Conservation (phyloP, 1,140 invertebrate species). For the Solen grandis region DNA sequence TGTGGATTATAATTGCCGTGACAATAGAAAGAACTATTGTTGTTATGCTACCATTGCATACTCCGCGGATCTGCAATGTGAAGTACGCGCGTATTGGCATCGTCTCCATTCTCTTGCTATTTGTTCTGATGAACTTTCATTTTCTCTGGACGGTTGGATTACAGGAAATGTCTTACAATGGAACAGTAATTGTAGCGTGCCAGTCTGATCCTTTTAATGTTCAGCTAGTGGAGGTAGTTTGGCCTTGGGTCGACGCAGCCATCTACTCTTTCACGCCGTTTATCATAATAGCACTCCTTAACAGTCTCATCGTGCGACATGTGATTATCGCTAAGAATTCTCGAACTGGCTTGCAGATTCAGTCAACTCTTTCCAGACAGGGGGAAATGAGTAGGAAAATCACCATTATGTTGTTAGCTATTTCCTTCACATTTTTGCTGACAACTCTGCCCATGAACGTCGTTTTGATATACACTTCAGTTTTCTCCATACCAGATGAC, state of each 20-base stretch:
- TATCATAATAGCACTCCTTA: constrained; percentile 68
- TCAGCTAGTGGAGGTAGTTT: constrained; percentile 59
- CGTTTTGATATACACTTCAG: constrained; percentile 67
- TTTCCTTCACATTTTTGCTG: constrained; percentile 78
- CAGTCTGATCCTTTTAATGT: constrained; percentile 38
- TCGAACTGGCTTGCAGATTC: constrained; percentile 2
- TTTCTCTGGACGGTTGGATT: constrained; percentile 71
- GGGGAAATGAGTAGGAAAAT: constrained; percentile 67
- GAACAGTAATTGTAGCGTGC: constrained; percentile 47
- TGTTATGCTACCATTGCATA: constrained; percentile 75
- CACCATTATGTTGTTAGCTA: constrained; percentile 77
- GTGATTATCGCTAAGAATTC: constrained; percentile 43
- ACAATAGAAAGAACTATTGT: constrained; percentile 79
- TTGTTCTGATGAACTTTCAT: constrained; percentile 71
- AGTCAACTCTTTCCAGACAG: constrained; percentile 5
- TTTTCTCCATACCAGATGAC: constrained; percentile 55
- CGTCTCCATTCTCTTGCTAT: constrained; percentile 51
- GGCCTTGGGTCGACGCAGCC: constrained; percentile 75
- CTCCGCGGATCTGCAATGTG: constrained; percentile 71
- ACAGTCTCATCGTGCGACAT: constrained; percentile 66
- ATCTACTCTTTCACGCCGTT: constrained; percentile 77
- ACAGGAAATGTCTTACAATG: constrained; percentile 3
- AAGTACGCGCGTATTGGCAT: constrained; percentile 67
- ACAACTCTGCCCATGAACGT: constrained; percentile 79
- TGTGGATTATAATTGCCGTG: constrained; percentile 80